A percentile compares a stretch with the other conserved stretches of the same genome.
Evolutionary conservation across 2,888 invertebrate genomes (phyloP).

Genomic region (Campoplex nolae): DNA sequence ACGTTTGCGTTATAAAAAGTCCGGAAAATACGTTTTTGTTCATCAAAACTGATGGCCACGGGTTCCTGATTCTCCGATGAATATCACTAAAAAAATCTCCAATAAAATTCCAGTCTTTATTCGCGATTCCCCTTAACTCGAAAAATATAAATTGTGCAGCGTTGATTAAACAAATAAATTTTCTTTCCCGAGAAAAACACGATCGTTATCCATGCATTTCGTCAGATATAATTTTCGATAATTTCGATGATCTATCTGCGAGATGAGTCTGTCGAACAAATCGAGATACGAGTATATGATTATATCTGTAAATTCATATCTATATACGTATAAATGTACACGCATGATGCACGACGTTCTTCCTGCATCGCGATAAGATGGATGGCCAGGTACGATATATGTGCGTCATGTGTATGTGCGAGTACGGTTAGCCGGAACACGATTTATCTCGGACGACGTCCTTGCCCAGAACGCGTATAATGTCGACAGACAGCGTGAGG

Average conservation of each 20-base stretch:
- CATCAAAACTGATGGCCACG: background rate
- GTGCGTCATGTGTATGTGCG: slow-evolving; percentile 49
- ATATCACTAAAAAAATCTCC: background rate
- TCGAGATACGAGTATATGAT: slow-evolving; percentile 11
- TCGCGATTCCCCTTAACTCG: background rate
- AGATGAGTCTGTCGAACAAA: slow-evolving; percentile 13
- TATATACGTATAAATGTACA: background rate
- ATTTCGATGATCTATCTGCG: slow-evolving; percentile 5
- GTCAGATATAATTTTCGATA: background rate
- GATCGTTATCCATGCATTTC: slow-evolving; percentile 13
- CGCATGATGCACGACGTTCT: slow-evolving; percentile 45
- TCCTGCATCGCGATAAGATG: slow-evolving; percentile 64
- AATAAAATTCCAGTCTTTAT: background rate
- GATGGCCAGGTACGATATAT: slow-evolving; percentile 60
- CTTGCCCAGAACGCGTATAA: slow-evolving; percentile 65
- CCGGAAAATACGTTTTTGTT: background rate
- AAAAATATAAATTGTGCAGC: background rate
- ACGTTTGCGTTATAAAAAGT: background rate
- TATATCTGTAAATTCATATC: background rate
- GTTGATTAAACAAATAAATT: background rate
- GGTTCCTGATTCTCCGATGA: background rate
- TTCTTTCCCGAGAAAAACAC: background rate
- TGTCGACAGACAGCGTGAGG: slow-evolving; percentile 37
- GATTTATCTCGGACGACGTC: slow-evolving; percentile 66
- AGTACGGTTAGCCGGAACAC: slow-evolving; percentile 57